phyloP scores from a whole-genome alignment of 23 tunicate genomes.

The Botrylloides violaceus region DNA sequence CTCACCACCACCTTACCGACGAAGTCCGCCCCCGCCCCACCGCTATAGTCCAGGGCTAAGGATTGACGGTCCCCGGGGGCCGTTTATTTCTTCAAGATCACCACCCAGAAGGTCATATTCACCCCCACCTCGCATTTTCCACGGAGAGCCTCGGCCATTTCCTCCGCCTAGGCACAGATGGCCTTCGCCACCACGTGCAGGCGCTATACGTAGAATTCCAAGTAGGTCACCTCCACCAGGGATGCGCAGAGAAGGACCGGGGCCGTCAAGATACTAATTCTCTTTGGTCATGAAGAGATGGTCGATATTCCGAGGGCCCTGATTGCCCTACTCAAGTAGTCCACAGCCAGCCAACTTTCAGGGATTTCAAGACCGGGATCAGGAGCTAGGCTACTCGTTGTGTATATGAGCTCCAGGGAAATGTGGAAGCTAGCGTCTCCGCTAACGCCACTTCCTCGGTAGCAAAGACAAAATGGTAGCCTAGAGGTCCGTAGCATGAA shows the following conservation, averaged over 20 bases:
- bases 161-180: conserved; percentile 17
- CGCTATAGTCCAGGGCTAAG: conserved; percentile 26
- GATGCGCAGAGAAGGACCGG: conserved; percentile 8
- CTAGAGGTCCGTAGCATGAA: no score
- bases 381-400: no score
- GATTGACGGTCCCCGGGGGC: conserved; percentile 14
- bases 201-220: conserved; percentile 1
- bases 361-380: no score
- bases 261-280: conserved; percentile 15
- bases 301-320: neutral
- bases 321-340: neutral
- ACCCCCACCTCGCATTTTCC: conserved; percentile 16
- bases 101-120: conserved; percentile 23
- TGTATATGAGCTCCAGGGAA: no score
- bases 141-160: neutral
- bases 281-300: no score
- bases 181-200: conserved; percentile 15
- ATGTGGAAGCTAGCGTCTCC: no score
- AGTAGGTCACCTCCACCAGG: conserved; percentile 28
- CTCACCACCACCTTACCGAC: conserved; percentile 13
- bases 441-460: no score
- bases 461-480: no score
- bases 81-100: conserved; percentile 8
- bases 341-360: neutral
- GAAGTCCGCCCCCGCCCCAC: conserved; percentile 24